Evolutionary conservation across 1,140 invertebrate species (phyloP), one percentile per base, ranked within the genome.

Genomic region (Cylas formicarius): DNA sequence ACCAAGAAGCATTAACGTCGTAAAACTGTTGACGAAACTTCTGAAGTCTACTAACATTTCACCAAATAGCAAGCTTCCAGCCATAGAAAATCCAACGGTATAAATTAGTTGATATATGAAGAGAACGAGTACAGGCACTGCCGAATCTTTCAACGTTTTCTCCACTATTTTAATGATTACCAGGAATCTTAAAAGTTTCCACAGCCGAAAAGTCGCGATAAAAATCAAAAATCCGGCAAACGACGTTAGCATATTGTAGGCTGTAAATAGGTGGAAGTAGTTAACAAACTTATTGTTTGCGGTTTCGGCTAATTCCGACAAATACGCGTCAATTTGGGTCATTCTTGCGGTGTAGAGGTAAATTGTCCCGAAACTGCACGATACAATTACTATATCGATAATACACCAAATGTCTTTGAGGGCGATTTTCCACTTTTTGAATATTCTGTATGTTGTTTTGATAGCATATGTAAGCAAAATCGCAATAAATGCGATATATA

Each of bases 251-350:
- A 33, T 21, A 11, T 33, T 36, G 22, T 56, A 50, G 1, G 40
- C 46, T 7, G 24, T 39, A 43, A 58, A 44, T 23, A 58, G 23
- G 23, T 56, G 20, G 37, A 56, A 58, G 44, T 58, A 58, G 21
- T 49, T 47, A 19, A 58, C 27, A 37, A 56, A 56, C 31, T 53
- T 23, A 31, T 58, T 58, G 27, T 58, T 46, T 28, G 46, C 56
- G 4, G 45, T 35, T 24, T 28, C 16, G 7, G 39, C 29, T n/a
- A 48, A 10, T 3, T 33, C n/a, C 3, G 4, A 18, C 2, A 48
- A n/a, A 20, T 48, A 48, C 7, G 9, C 20, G 16, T 56, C 36
- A 11, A 58, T 17, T 34, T 21, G 22, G 2, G 18, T 21, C 11
- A 53, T 10, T 23, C 46, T 35, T n/a, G 13, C 31, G 20, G 36